Conservation (phyloP, 1,140 invertebrate genomes). For the Amphibalanus amphitrite region DNA sequence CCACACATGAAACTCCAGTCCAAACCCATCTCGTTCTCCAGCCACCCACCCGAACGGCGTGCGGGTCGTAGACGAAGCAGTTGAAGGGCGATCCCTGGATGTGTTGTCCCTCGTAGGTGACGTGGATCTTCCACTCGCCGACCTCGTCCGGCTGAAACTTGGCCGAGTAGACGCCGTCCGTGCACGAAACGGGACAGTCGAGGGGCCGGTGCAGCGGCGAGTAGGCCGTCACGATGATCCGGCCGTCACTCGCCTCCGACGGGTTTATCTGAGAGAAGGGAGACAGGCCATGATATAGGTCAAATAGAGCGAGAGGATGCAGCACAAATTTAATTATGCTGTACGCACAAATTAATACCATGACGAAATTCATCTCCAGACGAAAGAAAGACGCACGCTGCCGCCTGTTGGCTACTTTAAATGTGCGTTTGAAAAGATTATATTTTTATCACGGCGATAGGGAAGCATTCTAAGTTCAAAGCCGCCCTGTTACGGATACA, state of each 20-base stretch:
- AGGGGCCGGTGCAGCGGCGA: conserved; percentile 63
- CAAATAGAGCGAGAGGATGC: no score
- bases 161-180: conserved; percentile 62
- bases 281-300: no score
- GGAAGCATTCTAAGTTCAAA: no score
- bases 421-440: no score
- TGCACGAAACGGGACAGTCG: conserved; percentile 50
- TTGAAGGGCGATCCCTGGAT: conserved; percentile 92
- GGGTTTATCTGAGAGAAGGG: conserved; percentile 40
- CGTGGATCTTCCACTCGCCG: conserved; percentile 89
- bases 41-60: conserved; percentile 54
- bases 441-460: no score
- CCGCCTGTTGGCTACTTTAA: no score
- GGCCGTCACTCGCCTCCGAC: conserved; percentile 42
- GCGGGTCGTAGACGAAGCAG: conserved; percentile 91
- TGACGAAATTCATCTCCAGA: no score
- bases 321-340: no score
- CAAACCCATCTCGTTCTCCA: no score
- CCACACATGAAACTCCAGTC: conserved; percentile 1
- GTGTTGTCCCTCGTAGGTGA: conserved; percentile 85
- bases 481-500: no score
- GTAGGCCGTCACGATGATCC: conserved; percentile 72
- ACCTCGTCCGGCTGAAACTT: conserved; percentile 93
- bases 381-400: no score
- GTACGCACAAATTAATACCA: no score